Percentiles rank a stretch among this genome's conserved stretches.
phyloP scores from a whole-genome alignment of 2,888 invertebrate genomes.

The Dicranocentrus wangi region DNA sequence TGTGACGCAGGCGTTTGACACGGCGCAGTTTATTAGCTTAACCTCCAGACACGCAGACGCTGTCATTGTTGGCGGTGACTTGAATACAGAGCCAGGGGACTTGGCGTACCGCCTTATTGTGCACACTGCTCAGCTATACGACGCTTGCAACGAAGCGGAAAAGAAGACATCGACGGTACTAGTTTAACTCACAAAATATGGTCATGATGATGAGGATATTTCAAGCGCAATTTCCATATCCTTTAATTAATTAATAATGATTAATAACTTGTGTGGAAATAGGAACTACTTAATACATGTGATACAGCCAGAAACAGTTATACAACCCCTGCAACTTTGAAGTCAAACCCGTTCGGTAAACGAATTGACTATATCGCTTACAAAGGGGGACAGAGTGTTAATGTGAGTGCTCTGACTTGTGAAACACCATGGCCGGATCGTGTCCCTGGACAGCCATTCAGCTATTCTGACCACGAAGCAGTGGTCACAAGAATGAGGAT shows the following conservation, averaged over 20 bases:
- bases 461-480: constrained; percentile 94
- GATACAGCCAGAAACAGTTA: constrained; percentile 89
- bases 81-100: constrained; percentile 93
- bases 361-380: constrained; percentile 95
- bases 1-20: constrained; percentile 93
- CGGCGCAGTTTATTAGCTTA: constrained; percentile 92
- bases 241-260: too few relatives aligned
- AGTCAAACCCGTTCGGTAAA: constrained; percentile 82
- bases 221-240: neutral
- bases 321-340: constrained; percentile 78
- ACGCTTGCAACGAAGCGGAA: constrained; percentile 68
- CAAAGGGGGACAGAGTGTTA: constrained; percentile 74
- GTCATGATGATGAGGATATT: neutral
- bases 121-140: constrained; percentile 71
- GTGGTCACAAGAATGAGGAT: constrained; percentile 79
- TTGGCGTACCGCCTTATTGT: constrained; percentile 82
- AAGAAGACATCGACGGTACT: constrained; percentile 49
- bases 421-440: constrained; percentile 83
- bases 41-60: constrained; percentile 87
- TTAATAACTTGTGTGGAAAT: constrained; percentile 8
- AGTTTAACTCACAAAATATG: neutral
- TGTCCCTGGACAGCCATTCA: constrained; percentile 83
- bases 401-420: constrained; percentile 78
- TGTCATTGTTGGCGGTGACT: constrained; percentile 92
- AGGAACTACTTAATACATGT: constrained; percentile 79